A percentile compares a stretch with the other conserved stretches of the same genome.
phyloP scores from a whole-genome alignment of 1,140 invertebrate genomes.

The Trachymyrmex septentrionalis region DNA sequence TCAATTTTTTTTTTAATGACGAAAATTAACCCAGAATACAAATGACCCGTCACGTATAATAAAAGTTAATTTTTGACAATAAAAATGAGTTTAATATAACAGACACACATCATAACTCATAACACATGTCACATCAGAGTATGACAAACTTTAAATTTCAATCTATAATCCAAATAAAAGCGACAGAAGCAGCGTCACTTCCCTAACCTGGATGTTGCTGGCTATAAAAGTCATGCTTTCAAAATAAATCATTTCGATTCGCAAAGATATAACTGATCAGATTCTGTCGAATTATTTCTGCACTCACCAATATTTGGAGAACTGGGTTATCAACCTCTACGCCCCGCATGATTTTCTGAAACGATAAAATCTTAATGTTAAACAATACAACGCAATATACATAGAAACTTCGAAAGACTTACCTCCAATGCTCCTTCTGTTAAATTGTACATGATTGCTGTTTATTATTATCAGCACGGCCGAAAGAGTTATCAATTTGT shows the following conservation, averaged over 20 bases:
- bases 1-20: no score
- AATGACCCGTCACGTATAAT: no score
- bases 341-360: slow-evolving; percentile 70
- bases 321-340: slow-evolving; percentile 59
- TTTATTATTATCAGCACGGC: slow-evolving; percentile 1
- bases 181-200: not conserved
- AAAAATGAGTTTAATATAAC: not conserved
- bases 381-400: not conserved
- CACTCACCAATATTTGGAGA: slow-evolving; percentile 68
- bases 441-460: slow-evolving; percentile 49
- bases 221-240: not conserved
- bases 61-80: not conserved
- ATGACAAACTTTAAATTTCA: not conserved
- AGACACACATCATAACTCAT: not conserved
- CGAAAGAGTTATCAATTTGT: not conserved
- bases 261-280: not conserved
- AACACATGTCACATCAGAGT: not conserved
- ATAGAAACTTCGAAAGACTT: not conserved
- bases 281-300: not conserved
- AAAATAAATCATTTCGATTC: not conserved
- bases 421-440: slow-evolving; percentile 67
- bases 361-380: not conserved
- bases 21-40: no score
- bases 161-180: not conserved
- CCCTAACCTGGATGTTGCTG: not conserved